Percentiles rank a stretch among this genome's conserved stretches.
phyloP scores from a whole-genome alignment of 2,888 invertebrate species.

The Panzeria rudis region DNA sequence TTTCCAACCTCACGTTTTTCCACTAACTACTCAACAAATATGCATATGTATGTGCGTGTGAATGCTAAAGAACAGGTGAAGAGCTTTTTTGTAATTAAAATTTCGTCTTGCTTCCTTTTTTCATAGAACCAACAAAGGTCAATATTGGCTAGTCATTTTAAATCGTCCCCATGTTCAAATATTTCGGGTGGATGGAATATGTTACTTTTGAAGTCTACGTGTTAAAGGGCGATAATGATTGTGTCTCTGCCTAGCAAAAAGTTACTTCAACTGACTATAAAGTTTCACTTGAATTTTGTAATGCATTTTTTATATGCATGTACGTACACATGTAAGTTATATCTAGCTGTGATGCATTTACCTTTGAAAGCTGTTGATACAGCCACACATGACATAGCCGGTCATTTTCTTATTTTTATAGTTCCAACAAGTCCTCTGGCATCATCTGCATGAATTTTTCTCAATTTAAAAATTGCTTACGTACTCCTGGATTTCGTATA shows the following conservation, averaged over 20 bases:
- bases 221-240: neutral
- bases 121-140: constrained; percentile 32
- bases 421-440: constrained; percentile 38
- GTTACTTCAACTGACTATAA: constrained; percentile 3
- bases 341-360: constrained; percentile 24
- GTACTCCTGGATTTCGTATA: neutral
- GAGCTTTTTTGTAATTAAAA: constrained; percentile 35
- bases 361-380: constrained; percentile 10
- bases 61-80: neutral
- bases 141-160: constrained; percentile 46
- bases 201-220: neutral
- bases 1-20: neutral
- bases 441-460: constrained; percentile 65
- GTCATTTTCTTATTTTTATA: neutral
- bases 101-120: constrained; percentile 7
- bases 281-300: constrained; percentile 40
- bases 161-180: constrained; percentile 7
- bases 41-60: neutral
- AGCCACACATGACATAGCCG: constrained; percentile 12
- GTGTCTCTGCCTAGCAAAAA: neutral
- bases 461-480: constrained; percentile 53
- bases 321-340: constrained; percentile 7
- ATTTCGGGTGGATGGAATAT: neutral
- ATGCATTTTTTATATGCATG: neutral
- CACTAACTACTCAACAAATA: neutral